Conservation (phyloP, 2,797 vertebrate species). For the Crax fasciolata region DNA sequence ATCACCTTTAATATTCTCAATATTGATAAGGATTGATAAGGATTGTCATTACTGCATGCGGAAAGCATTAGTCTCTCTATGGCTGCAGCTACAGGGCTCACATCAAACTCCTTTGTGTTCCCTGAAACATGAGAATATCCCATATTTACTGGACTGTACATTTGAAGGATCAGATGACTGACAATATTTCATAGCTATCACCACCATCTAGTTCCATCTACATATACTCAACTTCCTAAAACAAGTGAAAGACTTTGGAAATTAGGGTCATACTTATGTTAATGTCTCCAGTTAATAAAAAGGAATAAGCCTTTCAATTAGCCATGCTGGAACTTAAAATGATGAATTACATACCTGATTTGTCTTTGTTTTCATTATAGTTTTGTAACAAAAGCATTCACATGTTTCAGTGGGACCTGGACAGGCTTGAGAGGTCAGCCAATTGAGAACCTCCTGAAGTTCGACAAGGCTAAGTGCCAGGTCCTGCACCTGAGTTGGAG, state of each 20-base stretch:
- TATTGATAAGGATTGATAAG: not conserved
- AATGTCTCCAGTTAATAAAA: not conserved
- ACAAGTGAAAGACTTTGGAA: not conserved
- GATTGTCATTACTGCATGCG: not conserved
- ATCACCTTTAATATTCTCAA: conserved; percentile 26
- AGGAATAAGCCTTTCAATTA: not conserved
- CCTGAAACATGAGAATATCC: not conserved
- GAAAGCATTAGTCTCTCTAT: not conserved
- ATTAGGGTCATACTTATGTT: not conserved
- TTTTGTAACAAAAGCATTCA: fast-evolving
- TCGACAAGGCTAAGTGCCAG: not conserved
- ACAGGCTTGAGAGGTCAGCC: not conserved
- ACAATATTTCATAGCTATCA: conserved; percentile 7
- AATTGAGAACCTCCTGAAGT: not conserved
- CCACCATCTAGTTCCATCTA: not conserved
- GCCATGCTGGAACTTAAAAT: not conserved
- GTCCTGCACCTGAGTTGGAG: not conserved
- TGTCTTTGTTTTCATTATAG: not conserved
- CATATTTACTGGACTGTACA: not conserved
- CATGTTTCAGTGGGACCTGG: not conserved
- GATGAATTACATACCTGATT: not conserved
- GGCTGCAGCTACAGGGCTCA: not conserved
- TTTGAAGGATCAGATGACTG: not conserved
- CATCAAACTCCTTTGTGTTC: not conserved
- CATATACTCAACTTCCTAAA: not conserved